Evolutionary conservation across 1,140 invertebrate species (phyloP), one percentile per base, ranked within the genome.

Genomic region (Drosophila takahashii): DNA sequence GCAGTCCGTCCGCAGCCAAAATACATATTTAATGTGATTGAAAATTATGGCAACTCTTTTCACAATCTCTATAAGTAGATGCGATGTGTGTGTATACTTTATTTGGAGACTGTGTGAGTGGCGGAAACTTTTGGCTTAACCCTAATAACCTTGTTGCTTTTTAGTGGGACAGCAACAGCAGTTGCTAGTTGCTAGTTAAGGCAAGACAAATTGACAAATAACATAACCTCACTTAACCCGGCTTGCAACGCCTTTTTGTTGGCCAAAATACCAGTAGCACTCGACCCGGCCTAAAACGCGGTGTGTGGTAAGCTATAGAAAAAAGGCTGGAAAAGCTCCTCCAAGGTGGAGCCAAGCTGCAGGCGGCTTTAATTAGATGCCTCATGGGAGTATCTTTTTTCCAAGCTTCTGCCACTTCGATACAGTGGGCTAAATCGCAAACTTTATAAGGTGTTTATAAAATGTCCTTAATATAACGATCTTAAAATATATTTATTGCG

Each of bases 181-280:
- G 42, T 77, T 29, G 26, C 15, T 16, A 60, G 78, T 53, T 41
- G 78, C 79, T 72, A 51, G 47, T 87, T 86, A 83, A 79, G 79
- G 67, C 69, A 77, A 84, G 81, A 89, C 84, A 89, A 89, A 89
- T 89, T 89, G 84, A 89, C 84, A 89, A 89, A 89, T 89, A 89
- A 89, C 84, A 89, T 77, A 84, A 84, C 84, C 84, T 89, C 84
- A 84, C 84, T 89, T 89, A 83, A 89, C 84, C 84, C 52, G 32
- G 13, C 64, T 78, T 57, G 64, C 60, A 87, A 87, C 84, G 83
- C 84, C 83, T 87, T 69, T 85, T 62, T 77, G 79, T 62, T 58
- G 54, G 34, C 71, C 66, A 70, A 57, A 65, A 71, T 48, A 70
- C 72, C 72, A 76, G 72, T 76, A 76, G 72, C 72, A 42, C 18